Percentiles rank a stretch among this genome's conserved stretches.
These are phyloP conservation scores for Chaenodraco wilsoni DNA, from an alignment of 2,797 vertebrate genomes.

Conservation along the genomic window DNA sequence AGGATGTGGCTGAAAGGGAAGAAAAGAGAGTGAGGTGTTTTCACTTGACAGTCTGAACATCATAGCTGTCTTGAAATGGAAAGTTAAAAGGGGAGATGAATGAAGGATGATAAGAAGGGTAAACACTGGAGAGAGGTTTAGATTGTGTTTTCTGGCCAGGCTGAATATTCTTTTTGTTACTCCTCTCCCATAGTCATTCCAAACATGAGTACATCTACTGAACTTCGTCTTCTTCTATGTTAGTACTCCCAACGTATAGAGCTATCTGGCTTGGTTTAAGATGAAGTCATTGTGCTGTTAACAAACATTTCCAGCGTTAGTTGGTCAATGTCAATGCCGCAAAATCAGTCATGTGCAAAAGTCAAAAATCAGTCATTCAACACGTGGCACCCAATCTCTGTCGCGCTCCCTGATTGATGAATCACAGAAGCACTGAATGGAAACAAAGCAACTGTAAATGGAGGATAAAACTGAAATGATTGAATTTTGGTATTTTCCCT, in stretches of 20 bases:
- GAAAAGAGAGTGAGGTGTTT: constrained; percentile 25
- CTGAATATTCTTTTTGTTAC: background rate
- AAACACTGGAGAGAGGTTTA: constrained; percentile 6
- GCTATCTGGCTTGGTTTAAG: constrained; percentile 1
- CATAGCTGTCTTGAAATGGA: constrained; percentile 26
- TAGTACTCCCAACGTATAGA: constrained; percentile 11
- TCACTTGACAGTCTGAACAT: constrained; percentile 23
- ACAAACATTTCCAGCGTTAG: constrained; percentile 11
- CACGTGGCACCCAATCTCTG: constrained; percentile 13
- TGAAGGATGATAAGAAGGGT: constrained; percentile 15
- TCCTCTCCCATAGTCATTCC: too few species aligned
- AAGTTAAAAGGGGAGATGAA: constrained; percentile 19
- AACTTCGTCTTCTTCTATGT: constrained; percentile 36
- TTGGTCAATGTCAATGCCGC: constrained; percentile 1
- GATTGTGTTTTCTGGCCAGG: constrained; percentile 8
- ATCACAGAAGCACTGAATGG: constrained; percentile 52
- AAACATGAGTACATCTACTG: too few species aligned
- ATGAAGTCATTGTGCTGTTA: constrained; percentile 31
- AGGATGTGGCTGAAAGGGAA: constrained; percentile 32
- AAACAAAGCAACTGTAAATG: constrained; percentile 57
- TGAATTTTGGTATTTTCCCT: constrained; percentile 63
- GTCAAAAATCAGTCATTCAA: background rate
- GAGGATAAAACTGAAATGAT: constrained; percentile 64
- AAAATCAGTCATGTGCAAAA: background rate
- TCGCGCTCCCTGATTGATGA: constrained; percentile 53